Conservation (phyloP, 2,888 invertebrate genomes). For the Anthoptus insignis region DNA sequence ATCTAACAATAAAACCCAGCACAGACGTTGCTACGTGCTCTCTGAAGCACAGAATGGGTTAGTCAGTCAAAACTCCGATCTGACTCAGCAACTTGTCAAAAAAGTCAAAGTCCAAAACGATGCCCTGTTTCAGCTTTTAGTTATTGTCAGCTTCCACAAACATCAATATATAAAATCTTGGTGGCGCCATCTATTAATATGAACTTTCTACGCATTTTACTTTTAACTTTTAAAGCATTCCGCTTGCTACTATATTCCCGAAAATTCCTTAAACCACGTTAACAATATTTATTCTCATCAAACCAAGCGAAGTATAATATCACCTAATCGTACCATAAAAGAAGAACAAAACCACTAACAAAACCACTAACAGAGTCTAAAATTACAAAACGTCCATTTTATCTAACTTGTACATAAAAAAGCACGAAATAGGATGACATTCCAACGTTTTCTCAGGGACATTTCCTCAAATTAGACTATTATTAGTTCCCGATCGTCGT, state of each 20-base stretch:
- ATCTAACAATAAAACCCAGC: neutral
- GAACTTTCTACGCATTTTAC: neutral
- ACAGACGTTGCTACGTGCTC: neutral
- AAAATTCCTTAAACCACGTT: too few relatives aligned
- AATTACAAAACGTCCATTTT: constrained; percentile 65
- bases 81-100: too few relatives aligned
- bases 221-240: too few relatives aligned
- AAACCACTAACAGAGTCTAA: neutral
- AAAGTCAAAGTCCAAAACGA: too few relatives aligned
- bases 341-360: neutral
- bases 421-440: constrained; percentile 78
- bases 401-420: constrained; percentile 63
- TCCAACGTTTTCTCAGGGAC: constrained; percentile 85
- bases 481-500: constrained; percentile 85
- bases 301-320: too few relatives aligned
- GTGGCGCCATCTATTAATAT: too few relatives aligned
- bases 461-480: constrained; percentile 84
- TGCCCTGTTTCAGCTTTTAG: too few relatives aligned
- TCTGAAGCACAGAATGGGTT: too few relatives aligned
- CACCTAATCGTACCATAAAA: neutral
- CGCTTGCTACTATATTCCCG: too few relatives aligned
- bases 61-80: too few relatives aligned
- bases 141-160: too few relatives aligned
- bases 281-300: neutral
- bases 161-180: too few relatives aligned